Evolutionary conservation across 2,113 vertebrate genomes (phyloP), one percentile per base, ranked within the genome.

Genomic region (Oceanodroma tethys): DNA sequence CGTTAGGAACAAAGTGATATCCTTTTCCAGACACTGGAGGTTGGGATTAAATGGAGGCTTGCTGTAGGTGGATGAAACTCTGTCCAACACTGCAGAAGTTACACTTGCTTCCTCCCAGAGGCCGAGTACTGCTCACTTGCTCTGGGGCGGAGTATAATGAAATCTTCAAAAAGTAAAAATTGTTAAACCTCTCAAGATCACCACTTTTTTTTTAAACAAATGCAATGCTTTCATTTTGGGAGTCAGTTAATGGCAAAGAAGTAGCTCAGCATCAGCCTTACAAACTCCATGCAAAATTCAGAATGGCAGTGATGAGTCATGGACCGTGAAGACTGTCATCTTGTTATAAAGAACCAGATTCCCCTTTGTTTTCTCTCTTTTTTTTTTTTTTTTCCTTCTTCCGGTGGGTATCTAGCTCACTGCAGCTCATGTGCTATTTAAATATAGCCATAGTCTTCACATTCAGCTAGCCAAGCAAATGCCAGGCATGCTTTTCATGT

Each of bases 401-500:
- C 59, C 87, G 88, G n/a, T 82, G 89, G 38, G 23, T 76, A 45
- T 92, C 70, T 48, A 58, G 42, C 70, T 95, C 86, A 48, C 58
- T 87, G 81, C 81, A 81, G 91, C 80, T 95, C 86, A 73, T 93
- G 91, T 85, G 88, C 85, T 52, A 90, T 96, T 97, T 97, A 96
- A 96, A 95, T 94, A 97, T 92, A 97, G 86, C 81, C 91, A 40
- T 34, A 60, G 72, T 66, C 95, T 62, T 40, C 94, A 74, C 81
- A 34, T 89, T 21, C 86, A 93, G 92, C 86, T 66, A 82, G 93
- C 91, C 95, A 90, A 91, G 92, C 93, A 97, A 59, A 96, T 95
- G 90, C 96, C 95, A 93, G 68, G 48, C 94, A 43, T 97, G 78
- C 93, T 96, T 96, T 66, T 74, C 76, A 26, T 85, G 95, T 98